These are phyloP conservation scores for Doryteuthis pealeii DNA, from an alignment of 1,140 invertebrate species.

Conservation along the genomic window DNA sequence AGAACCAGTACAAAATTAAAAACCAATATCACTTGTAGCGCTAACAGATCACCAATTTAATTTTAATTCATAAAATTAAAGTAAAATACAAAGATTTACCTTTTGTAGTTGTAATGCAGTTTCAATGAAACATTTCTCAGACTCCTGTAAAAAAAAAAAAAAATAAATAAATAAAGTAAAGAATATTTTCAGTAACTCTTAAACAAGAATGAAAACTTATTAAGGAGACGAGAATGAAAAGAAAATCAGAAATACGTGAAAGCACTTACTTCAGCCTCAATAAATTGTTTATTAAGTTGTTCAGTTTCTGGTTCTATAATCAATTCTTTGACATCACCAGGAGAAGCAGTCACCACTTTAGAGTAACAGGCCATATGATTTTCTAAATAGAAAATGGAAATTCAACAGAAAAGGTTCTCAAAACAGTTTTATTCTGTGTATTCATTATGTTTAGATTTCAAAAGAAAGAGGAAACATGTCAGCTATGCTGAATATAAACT, in stretches of 20 bases:
- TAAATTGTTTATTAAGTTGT: constrained; percentile 69
- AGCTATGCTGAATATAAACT: no score
- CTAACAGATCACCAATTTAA: no score
- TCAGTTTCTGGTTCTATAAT: constrained; percentile 75
- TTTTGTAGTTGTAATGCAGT: constrained; percentile 72
- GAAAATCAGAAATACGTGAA: no score
- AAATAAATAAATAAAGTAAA: background rate
- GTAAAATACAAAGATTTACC: constrained; percentile 30
- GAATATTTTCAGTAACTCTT: background rate
- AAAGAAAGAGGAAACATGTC: no score
- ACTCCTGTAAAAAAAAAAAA: constrained; percentile 49
- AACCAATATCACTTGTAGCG: no score
- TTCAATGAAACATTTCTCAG: constrained; percentile 83
- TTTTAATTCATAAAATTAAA: no score
- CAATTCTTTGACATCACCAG: constrained; percentile 70
- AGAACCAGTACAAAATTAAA: no score
- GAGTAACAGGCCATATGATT: constrained; percentile 24
- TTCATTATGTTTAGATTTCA: no score
- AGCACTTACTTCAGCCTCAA: constrained; percentile 63
- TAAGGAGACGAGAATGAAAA: no score
- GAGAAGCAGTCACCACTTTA: constrained; percentile 76
- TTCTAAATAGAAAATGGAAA: background rate
- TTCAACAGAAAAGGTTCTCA: no score
- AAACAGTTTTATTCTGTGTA: no score
- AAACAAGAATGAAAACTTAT: no score